Base-by-base conservation (phyloP, 2,797 vertebrate species). In the Silurus aristotelis region DNA sequence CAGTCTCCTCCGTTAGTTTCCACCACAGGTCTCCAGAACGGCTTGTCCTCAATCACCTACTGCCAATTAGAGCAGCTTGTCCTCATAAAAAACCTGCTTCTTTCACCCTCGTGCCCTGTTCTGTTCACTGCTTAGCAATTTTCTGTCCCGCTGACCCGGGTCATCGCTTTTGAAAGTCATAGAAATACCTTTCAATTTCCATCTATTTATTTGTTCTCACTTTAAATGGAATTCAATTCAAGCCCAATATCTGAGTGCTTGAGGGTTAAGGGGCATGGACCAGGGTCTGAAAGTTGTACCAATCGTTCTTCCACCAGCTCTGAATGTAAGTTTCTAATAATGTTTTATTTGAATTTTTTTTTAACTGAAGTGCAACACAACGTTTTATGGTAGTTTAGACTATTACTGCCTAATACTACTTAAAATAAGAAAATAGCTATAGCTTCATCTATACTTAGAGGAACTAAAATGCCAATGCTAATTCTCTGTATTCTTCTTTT, bases 101-200 rank as follows among this genome's bases (percentile, higher is more conserved):
- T 56, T 77, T 58, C 52, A 56, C 43, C 52, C 15, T 58, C 31
- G 10, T 76, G 55, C 38, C 58, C 73, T 76, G 9, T 58, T 58
- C 25, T 77, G 15, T 77, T 58, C 55, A 58, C 25, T 31, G 73
- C 25, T 5, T 58, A 77, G 55, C 73, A 58, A 77, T 77, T 77
- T 77, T 58, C 73, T 77, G 55, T 77, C 25, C 73, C 55, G 22
- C 12, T 75, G 73, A 38, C 55, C 73, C 6, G 0, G 22, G 73
- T 17, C 55, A 56, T 77, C 25, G 31, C 25, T 58, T 77, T 77
- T 31, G 38, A 58, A 20, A 77, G 58, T 77, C 73, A 77, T 58
- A 58, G 73, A 77, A 77, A 58, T 77, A 77, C 73, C 20, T 38
- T 77, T 31, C 55, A 52, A 31, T 58, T 77, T 56, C 5, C 73